Evolutionary conservation across 2,113 vertebrate species (phyloP).

Genomic region (Mobula birostris): DNA sequence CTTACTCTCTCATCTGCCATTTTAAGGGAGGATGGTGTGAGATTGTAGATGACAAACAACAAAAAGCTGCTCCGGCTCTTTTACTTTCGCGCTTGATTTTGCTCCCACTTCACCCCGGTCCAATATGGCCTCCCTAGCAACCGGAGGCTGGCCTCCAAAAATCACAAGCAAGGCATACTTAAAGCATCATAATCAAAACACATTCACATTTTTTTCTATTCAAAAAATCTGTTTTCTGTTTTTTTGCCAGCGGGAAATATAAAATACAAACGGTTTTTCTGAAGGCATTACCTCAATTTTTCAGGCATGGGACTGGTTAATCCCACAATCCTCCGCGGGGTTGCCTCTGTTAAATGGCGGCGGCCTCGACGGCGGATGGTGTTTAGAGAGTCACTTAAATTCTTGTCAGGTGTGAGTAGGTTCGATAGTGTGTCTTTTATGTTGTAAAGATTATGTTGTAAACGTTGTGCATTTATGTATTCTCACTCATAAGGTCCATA

Average conservation of each 20-base stretch:
- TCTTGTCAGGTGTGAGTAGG: not conserved
- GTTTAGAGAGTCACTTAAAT: not conserved
- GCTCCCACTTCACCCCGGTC: not conserved
- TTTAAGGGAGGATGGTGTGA: conserved; percentile 6
- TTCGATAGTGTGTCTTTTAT: too few species aligned
- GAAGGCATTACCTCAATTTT: too few species aligned
- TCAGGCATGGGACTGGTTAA: too few species aligned
- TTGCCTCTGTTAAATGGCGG: not conserved
- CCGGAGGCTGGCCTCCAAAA: not conserved
- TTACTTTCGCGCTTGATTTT: conserved; percentile 35
- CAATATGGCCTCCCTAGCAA: conserved; percentile 36
- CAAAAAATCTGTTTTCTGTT: too few species aligned
- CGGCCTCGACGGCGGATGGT: not conserved
- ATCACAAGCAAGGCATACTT: not conserved
- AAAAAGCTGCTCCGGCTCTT: not conserved
- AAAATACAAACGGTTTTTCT: too few species aligned
- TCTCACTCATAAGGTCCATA: too few species aligned
- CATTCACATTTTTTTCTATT: too few species aligned
- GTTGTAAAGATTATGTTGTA: too few species aligned
- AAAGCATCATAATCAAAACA: too few species aligned
- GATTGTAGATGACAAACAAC: not conserved
- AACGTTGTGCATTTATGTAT: too few species aligned
- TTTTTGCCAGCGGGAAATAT: too few species aligned
- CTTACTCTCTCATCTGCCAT: conserved; percentile 32
- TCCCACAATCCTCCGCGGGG: not conserved